phyloP scores from a whole-genome alignment of 1,140 invertebrate species.

The Pseudomyrmex flavicornis region DNA sequence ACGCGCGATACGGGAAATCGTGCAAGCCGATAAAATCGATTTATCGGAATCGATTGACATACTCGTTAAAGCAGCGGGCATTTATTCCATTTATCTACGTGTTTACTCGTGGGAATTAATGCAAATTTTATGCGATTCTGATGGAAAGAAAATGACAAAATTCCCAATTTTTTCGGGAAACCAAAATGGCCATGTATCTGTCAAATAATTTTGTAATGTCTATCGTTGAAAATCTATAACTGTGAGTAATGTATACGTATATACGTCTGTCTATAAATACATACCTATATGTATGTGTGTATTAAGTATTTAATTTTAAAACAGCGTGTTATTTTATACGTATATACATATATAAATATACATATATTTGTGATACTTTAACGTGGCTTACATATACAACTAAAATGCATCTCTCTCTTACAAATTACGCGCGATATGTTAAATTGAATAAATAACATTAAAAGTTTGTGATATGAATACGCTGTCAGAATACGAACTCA shows the following conservation, averaged over 20 bases:
- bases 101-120: conserved; percentile 34
- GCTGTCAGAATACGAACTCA: no score
- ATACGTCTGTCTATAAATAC: no score
- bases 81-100: conserved; percentile 14
- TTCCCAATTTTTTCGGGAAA: not conserved
- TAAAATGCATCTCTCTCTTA: not conserved
- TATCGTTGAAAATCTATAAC: not conserved
- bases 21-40: conserved; percentile 22
- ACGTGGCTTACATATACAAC: not conserved
- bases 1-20: not conserved
- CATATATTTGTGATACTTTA: no score
- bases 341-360: no score
- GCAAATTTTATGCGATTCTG: conserved; percentile 1
- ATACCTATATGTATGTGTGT: no score
- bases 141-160: not conserved
- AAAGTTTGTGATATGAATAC: not conserved
- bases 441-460: conserved; percentile 9
- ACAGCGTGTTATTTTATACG: no score
- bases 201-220: not conserved
- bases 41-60: not conserved
- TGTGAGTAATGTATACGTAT: no score
- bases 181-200: not conserved
- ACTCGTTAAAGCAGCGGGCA: conserved; percentile 7
- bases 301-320: no score
- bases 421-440: not conserved